A percentile compares a stretch with the other conserved stretches of the same genome.
These are phyloP conservation scores for Cryptocephalus primarius DNA, from an alignment of 2,888 invertebrate species.

Conservation along the genomic window DNA sequence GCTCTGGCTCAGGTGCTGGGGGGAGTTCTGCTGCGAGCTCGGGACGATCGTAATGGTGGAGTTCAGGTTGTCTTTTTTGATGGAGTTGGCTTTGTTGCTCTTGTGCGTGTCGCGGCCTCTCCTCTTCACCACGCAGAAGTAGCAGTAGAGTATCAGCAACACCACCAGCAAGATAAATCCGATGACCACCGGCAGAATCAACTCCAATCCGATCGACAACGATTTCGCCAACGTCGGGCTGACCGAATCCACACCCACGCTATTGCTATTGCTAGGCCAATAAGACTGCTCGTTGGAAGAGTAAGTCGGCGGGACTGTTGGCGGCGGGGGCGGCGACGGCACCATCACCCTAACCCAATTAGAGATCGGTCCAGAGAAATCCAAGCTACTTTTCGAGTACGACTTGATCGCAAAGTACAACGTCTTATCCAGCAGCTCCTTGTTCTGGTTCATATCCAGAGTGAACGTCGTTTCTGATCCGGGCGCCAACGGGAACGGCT, in stretches of 20 bases:
- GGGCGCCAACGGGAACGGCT: conserved; percentile 38
- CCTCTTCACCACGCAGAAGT: conserved; percentile 40
- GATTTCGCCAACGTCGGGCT: conserved; percentile 35
- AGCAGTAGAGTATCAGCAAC: conserved; percentile 38
- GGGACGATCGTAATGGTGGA: conserved; percentile 39
- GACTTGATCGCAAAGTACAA: conserved; percentile 44
- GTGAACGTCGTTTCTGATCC: conserved; percentile 44
- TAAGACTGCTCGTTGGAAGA: conserved; percentile 29
- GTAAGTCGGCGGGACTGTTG: conserved; percentile 36
- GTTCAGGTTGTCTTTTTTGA: conserved; percentile 32
- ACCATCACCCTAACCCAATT: conserved; percentile 45
- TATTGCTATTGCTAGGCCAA: conserved; percentile 32
- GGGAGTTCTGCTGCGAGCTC: conserved; percentile 27
- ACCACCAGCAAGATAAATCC: conserved; percentile 38
- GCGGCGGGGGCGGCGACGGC: conserved; percentile 41
- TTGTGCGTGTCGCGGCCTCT: conserved; percentile 26
- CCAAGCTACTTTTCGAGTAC: conserved; percentile 33
- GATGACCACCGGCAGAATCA: conserved; percentile 40
- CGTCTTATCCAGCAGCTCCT: conserved; percentile 38
- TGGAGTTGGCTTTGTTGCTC: conserved; percentile 21
- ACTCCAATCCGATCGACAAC: conserved; percentile 36
- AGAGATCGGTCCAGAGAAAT: conserved; percentile 38
- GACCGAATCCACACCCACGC: conserved; percentile 27
- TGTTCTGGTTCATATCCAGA: conserved; percentile 38
- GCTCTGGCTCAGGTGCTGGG: conserved; percentile 24